Base-by-base conservation (phyloP, 2,888 invertebrate species). In the Sussaba pulchella region DNA sequence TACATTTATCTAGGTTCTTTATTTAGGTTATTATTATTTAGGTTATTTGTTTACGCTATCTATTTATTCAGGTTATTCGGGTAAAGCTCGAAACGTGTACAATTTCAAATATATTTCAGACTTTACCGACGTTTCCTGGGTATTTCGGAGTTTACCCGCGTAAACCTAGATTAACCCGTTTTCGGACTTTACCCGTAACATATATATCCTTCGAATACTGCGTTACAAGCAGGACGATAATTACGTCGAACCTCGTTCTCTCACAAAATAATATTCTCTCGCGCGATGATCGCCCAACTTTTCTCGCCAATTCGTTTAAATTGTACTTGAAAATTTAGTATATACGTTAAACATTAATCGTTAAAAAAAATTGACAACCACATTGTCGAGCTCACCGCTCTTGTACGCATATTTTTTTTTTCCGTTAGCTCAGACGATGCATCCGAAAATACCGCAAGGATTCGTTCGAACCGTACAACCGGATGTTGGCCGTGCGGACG, bases 281-380 rank as follows among this genome's bases (percentile, higher is more conserved):
- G 19, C 54, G 41, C 36, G 47, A 45, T 57, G 31, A 70, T 41
- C 54, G 41, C 41, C 21, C 26, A 41, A 39, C 17, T 36, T 39
- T n/a, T n/a, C 4, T 63, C 39, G 12, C 36, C 39, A 52, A n/a
- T 50, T 54, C 50, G 43, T 72, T 39, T 12, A 78, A n/a, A 80
- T 76, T 76, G 67, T 80, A 80, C 75, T 75, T 54, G 41, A 61
- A 72, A 72, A 64, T 70, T 31, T 17, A 59, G 67, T 50, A 43
- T 21, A 36, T 47, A 63, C 43, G 24, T 50, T 19, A 52, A 52
- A 63, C 73, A 14, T 66, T 75, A 75, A 24, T 71, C 66, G 70
- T 80, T 31, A 6, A 59, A 80, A 80, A 79, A 80, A 80, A 79
- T 80, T 80, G 80, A 80, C 80, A 80, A 66, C 79, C 70, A 59